These are phyloP conservation scores for Anolis apletophallus DNA, from an alignment of 2,797 vertebrate species.

Conservation along the genomic window DNA sequence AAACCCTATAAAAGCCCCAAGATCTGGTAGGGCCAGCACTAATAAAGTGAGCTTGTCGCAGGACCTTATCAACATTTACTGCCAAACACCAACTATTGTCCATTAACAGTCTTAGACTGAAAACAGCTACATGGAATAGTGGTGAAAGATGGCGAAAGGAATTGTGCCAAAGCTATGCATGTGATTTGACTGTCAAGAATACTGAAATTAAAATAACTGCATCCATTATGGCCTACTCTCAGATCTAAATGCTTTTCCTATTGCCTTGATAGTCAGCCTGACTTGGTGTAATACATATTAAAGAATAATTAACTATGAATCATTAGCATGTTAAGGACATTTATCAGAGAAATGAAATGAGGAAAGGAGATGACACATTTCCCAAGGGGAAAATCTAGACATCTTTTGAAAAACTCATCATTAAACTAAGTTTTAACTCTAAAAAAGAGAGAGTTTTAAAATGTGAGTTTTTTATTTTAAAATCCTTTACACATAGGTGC, in stretches of 20 bases:
- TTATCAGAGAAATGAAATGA: neutral
- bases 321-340: conserved; percentile 23
- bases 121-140: neutral
- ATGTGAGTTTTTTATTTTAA: neutral
- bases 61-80: neutral
- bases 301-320: conserved; percentile 34
- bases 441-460: neutral
- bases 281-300: conserved; percentile 25
- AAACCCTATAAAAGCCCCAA: too few relatives aligned
- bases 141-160: neutral
- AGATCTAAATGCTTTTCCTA: conserved; percentile 10
- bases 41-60: neutral
- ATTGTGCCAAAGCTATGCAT: neutral
- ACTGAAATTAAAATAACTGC: conserved; percentile 11
- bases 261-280: conserved; percentile 2
- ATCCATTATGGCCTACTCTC: conserved; percentile 3
- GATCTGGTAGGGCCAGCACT: neutral
- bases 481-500: neutral
- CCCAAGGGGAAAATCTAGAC: neutral
- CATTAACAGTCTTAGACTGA: neutral
- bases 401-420: conserved; percentile 8
- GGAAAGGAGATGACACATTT: neutral
- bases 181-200: neutral
- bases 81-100: neutral
- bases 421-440: neutral